Conservation (phyloP, 2,888 invertebrate genomes). For the Iselma pallidipennis region DNA sequence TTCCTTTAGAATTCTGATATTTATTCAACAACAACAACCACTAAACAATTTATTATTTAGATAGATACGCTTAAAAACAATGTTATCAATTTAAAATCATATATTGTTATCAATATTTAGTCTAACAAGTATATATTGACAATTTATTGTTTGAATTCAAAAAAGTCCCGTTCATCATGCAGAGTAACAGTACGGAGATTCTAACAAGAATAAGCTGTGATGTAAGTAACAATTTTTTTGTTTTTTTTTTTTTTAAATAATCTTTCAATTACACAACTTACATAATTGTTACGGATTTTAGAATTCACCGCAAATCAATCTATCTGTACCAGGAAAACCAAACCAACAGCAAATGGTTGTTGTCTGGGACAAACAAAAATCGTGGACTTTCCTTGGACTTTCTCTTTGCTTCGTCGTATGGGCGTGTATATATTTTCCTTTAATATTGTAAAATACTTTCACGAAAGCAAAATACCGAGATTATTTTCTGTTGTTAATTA, state of each 20-base stretch:
- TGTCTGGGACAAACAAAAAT: constrained; percentile 57
- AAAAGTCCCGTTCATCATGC: constrained; percentile 7
- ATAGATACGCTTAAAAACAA: neutral
- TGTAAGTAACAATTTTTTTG: too few species aligned
- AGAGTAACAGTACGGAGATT: constrained; percentile 18
- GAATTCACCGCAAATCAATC: neutral
- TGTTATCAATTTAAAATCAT: neutral
- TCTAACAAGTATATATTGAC: neutral
- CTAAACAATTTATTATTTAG: neutral
- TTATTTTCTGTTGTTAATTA: neutral
- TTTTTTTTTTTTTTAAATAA: neutral
- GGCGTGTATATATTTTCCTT: constrained; percentile 58
- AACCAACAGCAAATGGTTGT: constrained; percentile 46
- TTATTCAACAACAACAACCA: neutral
- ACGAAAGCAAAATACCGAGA: neutral
- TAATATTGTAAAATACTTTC: constrained; percentile 23
- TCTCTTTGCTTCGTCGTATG: constrained; percentile 54
- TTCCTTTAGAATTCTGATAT: neutral
- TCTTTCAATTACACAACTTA: neutral
- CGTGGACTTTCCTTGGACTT: constrained; percentile 52
- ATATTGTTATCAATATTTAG: neutral
- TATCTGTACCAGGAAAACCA: neutral
- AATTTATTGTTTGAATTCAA: neutral
- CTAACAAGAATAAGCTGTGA: constrained; percentile 8
- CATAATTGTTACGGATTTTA: neutral